Conservation (phyloP, 2,888 invertebrate species). For the Drosophila mimica region DNA sequence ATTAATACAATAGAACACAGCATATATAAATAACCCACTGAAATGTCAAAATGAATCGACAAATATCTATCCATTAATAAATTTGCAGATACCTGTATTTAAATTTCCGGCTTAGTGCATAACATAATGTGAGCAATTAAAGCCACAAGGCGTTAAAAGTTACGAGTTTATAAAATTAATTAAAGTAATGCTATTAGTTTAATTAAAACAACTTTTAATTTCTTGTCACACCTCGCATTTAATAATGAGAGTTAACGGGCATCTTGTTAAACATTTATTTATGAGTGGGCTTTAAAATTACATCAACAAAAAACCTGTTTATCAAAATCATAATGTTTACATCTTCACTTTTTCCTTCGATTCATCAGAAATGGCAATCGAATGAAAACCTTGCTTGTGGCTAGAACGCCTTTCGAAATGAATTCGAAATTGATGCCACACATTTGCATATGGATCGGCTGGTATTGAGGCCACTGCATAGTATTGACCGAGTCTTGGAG, state of each 20-base stretch:
- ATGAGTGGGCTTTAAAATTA: not conserved
- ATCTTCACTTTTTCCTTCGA: constrained; percentile 26
- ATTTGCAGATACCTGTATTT: not conserved
- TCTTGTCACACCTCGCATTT: not conserved
- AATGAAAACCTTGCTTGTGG: constrained; percentile 32
- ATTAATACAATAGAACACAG: not conserved
- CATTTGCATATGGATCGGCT: constrained; percentile 65
- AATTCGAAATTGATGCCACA: constrained; percentile 52
- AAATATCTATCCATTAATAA: not conserved
- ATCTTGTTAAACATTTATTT: not conserved
- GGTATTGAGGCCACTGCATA: constrained; percentile 75
- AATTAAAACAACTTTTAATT: not conserved
- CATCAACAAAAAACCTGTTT: not conserved
- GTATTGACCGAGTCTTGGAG: constrained; percentile 65
- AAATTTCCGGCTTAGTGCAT: not conserved
- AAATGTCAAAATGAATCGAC: not conserved
- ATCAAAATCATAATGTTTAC: constrained; percentile 17
- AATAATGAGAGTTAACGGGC: not conserved
- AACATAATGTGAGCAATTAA: not conserved
- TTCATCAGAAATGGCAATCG: constrained; percentile 42
- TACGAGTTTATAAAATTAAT: not conserved
- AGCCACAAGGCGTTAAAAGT: not conserved
- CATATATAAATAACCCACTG: not conserved
- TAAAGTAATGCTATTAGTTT: not conserved
- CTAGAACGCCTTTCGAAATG: constrained; percentile 69